Evolutionary conservation across 2,113 vertebrate species (phyloP).

Genomic region (Spilogale gracilis): DNA sequence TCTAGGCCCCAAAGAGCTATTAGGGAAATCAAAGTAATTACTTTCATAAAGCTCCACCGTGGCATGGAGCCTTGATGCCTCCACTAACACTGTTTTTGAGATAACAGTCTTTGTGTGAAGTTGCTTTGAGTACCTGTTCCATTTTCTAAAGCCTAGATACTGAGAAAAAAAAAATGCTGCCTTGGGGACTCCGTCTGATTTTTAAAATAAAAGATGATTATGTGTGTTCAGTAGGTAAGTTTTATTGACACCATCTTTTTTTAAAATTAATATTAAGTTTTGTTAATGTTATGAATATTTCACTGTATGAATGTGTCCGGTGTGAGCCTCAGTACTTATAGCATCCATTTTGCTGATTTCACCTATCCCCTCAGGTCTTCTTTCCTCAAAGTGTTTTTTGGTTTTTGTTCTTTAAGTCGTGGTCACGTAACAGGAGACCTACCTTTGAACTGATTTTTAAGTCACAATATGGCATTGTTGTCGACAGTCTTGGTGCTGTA

Average conservation of each 20-base stretch:
- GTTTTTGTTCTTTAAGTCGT: background rate
- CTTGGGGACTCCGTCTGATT: background rate
- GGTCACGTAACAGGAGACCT: background rate
- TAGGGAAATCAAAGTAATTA: slow-evolving; percentile 11
- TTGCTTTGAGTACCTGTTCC: background rate
- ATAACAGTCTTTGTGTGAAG: background rate
- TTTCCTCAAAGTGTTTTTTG: background rate
- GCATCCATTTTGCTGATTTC: background rate
- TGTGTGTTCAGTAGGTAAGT: background rate
- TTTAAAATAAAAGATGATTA: background rate
- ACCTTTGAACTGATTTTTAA: background rate
- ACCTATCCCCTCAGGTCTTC: background rate
- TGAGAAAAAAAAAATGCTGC: background rate
- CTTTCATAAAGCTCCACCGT: background rate
- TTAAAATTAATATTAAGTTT: background rate
- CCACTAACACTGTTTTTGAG: background rate
- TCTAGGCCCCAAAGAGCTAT: background rate
- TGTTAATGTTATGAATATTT: too few relatives aligned
- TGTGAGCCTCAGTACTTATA: background rate
- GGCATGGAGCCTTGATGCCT: background rate
- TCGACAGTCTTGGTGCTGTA: background rate
- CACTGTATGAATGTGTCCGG: background rate
- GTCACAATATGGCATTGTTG: background rate
- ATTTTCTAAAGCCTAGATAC: background rate
- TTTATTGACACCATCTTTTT: background rate